phyloP scores from a whole-genome alignment of 2,113 vertebrate genomes.

The Pygathrix nemaeus region DNA sequence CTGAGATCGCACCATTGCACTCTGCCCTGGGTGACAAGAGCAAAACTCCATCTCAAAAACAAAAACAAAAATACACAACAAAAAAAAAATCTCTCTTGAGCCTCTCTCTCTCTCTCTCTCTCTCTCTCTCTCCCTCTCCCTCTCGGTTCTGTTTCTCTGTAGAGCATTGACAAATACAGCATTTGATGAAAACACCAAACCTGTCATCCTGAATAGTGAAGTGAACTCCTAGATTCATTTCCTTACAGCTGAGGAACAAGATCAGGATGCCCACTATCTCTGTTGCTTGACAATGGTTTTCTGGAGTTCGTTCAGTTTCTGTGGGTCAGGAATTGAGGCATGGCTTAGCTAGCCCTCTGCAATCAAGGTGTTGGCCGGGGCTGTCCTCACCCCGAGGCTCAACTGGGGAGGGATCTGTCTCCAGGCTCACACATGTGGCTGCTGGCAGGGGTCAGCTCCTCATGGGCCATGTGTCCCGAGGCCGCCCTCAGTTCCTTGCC shows the following conservation, averaged over 20 bases:
- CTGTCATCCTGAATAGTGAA: background rate
- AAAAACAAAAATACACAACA: too few relatives aligned
- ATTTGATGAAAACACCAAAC: background rate
- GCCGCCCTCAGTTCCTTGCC: background rate
- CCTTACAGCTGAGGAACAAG: background rate
- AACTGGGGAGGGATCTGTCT: background rate
- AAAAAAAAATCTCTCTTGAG: too few relatives aligned
- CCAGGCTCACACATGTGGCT: background rate
- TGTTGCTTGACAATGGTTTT: background rate
- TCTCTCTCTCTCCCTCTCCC: fast-evolving
- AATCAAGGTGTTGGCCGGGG: fast-evolving
- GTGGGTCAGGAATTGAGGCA: background rate
- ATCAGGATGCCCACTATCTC: background rate
- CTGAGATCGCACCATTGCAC: too few relatives aligned
- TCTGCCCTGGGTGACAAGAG: too few relatives aligned
- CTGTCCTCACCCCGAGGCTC: background rate
- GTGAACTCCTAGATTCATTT: background rate
- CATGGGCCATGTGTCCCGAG: background rate
- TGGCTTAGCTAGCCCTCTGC: background rate
- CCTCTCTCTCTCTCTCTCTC: too few relatives aligned
- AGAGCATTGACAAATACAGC: background rate
- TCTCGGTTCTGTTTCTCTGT: background rate
- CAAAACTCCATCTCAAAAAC: too few relatives aligned
- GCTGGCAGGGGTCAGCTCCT: background rate
- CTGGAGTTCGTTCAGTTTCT: background rate